Evolutionary conservation across 1,140 invertebrate species (phyloP).

Genomic region (Marisa cornuarietis): DNA sequence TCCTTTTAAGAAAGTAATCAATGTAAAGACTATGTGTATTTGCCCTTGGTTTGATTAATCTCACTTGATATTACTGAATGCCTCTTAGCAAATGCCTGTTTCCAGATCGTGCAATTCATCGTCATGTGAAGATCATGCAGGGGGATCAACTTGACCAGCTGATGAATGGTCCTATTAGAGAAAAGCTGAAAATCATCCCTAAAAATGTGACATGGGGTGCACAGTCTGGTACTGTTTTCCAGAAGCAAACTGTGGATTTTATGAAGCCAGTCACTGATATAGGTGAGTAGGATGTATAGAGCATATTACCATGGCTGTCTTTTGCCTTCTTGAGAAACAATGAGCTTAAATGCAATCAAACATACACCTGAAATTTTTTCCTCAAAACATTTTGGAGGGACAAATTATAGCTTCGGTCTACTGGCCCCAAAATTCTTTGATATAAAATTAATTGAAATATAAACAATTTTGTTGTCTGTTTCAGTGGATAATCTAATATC

Average conservation of each 20-base stretch:
- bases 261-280: conserved; percentile 83
- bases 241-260: conserved; percentile 75
- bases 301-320: too few species aligned
- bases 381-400: too few species aligned
- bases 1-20: too few species aligned
- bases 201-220: conserved; percentile 73
- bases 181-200: conserved; percentile 73
- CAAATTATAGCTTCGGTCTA: too few species aligned
- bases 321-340: too few species aligned
- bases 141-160: conserved; percentile 67
- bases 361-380: too few species aligned
- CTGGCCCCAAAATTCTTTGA: too few species aligned
- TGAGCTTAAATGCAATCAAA: too few species aligned
- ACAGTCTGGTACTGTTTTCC: conserved; percentile 74
- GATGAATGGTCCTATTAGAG: conserved; percentile 78
- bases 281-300: conserved; percentile 69
- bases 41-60: too few species aligned
- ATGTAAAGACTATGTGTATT: too few species aligned
- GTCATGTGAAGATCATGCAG: conserved; percentile 35
- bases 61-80: too few species aligned
- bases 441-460: too few species aligned
- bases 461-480: not conserved
- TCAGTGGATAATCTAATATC: conserved; percentile 70
- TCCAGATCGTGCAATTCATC: conserved; percentile 37
- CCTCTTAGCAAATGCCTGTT: not conserved